These are phyloP conservation scores for Sebastes wilsoni DNA, from an alignment of 2,797 vertebrate species.

Conservation along the genomic window DNA sequence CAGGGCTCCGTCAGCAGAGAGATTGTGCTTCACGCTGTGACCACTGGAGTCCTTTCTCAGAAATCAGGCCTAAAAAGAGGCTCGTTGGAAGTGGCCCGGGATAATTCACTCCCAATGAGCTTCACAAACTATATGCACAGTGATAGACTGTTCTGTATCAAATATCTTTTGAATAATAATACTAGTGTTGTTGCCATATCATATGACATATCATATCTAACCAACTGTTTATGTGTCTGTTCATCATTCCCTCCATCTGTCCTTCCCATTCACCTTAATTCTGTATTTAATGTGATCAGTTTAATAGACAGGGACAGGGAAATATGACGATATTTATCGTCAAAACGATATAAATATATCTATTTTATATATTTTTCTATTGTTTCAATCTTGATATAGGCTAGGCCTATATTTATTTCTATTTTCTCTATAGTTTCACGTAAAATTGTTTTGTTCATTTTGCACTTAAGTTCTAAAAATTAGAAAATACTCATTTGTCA, in stretches of 20 bases:
- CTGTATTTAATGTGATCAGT: background rate
- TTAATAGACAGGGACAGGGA: background rate
- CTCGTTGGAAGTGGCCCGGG: conserved; percentile 7
- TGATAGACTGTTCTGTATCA: background rate
- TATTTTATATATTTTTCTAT: no score
- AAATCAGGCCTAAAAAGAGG: conserved; percentile 51
- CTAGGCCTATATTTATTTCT: no score
- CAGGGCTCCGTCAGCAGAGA: conserved; percentile 22
- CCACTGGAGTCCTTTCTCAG: conserved; percentile 31
- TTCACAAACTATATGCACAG: background rate
- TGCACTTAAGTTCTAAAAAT: no score
- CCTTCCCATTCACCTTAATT: background rate
- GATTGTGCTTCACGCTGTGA: conserved; percentile 51
- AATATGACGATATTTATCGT: no score
- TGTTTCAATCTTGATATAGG: no score
- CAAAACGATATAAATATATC: no score
- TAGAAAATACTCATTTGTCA: no score
- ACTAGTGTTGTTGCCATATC: background rate
- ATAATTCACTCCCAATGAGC: conserved; percentile 40
- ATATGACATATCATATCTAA: background rate
- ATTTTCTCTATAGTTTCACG: no score
- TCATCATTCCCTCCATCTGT: background rate
- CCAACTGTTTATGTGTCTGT: background rate
- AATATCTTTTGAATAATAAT: background rate
- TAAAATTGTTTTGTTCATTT: no score